Percentiles rank a stretch among this genome's conserved stretches.
These are phyloP conservation scores for Leucania comma DNA, from an alignment of 2,888 invertebrate species.

Conservation along the genomic window DNA sequence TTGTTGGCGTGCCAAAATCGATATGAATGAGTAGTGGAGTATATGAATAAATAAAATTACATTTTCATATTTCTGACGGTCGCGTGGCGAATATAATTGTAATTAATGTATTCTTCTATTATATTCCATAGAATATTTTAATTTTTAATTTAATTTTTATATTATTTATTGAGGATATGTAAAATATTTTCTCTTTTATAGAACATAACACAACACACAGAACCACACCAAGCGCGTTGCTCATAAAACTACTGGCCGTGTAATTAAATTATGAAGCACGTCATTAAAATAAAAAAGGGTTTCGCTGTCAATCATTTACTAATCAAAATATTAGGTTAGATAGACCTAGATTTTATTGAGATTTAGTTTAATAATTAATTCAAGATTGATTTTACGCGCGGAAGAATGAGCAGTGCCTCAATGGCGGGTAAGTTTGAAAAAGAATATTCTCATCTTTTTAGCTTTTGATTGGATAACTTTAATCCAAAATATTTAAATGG, in stretches of 20 bases:
- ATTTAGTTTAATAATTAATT: slow-evolving; percentile 63
- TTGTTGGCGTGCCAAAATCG: too few species aligned
- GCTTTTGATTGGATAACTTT: background rate
- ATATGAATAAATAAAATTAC: too few species aligned
- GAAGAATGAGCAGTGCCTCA: slow-evolving; percentile 90
- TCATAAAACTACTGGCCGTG: slow-evolving; percentile 37
- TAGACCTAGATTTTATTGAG: slow-evolving; percentile 49
- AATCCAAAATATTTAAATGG: background rate
- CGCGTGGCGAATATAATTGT: background rate
- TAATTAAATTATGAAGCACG: slow-evolving; percentile 58
- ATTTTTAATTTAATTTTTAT: background rate
- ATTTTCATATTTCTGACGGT: too few species aligned
- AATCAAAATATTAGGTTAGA: slow-evolving; percentile 49
- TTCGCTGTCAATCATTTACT: slow-evolving; percentile 40
- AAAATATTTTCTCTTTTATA: too few species aligned
- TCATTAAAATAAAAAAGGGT: slow-evolving; percentile 39
- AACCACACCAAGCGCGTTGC: background rate
- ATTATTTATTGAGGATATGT: too few species aligned
- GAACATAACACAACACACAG: background rate
- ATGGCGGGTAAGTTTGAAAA: slow-evolving; percentile 84
- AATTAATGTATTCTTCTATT: too few species aligned
- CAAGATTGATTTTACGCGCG: slow-evolving; percentile 89
- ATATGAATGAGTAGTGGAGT: too few species aligned
- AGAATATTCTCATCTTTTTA: background rate
- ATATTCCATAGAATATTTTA: too few species aligned